Conservation (phyloP, 2,797 vertebrate genomes). For the Lepus townsendii region DNA sequence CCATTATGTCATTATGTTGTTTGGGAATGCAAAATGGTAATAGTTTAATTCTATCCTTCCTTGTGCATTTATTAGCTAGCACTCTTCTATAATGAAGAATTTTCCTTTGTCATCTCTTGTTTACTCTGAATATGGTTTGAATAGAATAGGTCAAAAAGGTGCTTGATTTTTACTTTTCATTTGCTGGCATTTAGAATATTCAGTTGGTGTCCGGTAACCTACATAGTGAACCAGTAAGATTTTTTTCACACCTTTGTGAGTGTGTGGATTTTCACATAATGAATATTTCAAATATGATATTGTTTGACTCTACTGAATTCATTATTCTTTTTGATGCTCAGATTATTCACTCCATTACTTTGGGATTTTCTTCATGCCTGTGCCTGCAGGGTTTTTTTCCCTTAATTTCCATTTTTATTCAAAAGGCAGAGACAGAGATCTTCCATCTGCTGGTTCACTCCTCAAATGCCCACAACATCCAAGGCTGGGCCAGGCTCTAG, state of each 20-base stretch:
- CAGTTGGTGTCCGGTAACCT: not conserved
- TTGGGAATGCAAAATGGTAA: not conserved
- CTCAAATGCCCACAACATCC: too few species aligned
- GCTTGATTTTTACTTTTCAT: slow-evolving; percentile 11
- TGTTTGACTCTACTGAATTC: not conserved
- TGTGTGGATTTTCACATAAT: not conserved
- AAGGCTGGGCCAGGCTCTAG: too few species aligned
- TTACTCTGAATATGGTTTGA: not conserved
- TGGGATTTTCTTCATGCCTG: not conserved
- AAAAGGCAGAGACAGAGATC: too few species aligned
- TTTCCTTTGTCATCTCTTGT: not conserved
- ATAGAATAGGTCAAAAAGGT: not conserved
- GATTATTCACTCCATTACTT: not conserved
- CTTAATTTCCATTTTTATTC: too few species aligned
- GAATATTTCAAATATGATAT: not conserved
- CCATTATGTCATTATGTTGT: not conserved
- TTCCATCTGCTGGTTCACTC: too few species aligned
- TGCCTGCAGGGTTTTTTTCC: too few species aligned
- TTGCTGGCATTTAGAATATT: not conserved
- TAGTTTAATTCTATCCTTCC: slow-evolving; percentile 44
- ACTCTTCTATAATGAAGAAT: not conserved
- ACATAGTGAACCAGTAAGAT: not conserved
- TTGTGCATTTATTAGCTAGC: slow-evolving; percentile 19
- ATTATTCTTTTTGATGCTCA: not conserved
- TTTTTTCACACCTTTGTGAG: not conserved